Evolutionary conservation across 2,888 invertebrate genomes (phyloP).

Genomic region (Trichopoda pennipes): DNA sequence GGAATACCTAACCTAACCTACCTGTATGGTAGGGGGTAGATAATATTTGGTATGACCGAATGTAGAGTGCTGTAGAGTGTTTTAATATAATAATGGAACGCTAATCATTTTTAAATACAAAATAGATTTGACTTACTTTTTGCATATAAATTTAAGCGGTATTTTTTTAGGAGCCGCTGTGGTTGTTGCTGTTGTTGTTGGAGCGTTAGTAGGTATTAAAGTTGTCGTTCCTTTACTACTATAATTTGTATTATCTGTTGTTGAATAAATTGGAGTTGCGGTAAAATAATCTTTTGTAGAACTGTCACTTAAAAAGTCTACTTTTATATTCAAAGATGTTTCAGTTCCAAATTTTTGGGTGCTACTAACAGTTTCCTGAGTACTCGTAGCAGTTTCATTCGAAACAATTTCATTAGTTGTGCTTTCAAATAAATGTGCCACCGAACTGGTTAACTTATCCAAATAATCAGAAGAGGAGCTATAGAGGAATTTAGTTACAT

Average conservation of each 20-base stretch:
- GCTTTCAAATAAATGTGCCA: conserved; percentile 18
- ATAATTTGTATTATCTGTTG: not conserved
- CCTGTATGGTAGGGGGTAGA: too few species aligned
- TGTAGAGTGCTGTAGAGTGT: too few species aligned
- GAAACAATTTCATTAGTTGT: conserved; percentile 5
- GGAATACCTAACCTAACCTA: too few species aligned
- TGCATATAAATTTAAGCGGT: conserved; percentile 75
- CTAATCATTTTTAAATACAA: too few species aligned
- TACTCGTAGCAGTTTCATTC: not conserved
- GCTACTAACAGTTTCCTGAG: not conserved
- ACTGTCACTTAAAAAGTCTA: conserved; percentile 6
- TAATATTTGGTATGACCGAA: too few species aligned
- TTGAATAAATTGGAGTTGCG: not conserved
- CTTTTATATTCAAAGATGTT: conserved; percentile 22
- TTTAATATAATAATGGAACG: too few species aligned
- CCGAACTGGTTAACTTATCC: conserved; percentile 38
- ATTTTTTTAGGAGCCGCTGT: conserved; percentile 40
- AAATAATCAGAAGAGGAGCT: conserved; percentile 29
- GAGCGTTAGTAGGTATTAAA: conserved; percentile 28
- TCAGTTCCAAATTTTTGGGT: not conserved
- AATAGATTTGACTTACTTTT: conserved; percentile 71
- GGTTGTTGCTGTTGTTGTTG: not conserved
- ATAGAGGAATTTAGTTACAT: conserved; percentile 32
- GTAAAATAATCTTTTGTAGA: conserved; percentile 2
- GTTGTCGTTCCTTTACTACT: conserved; percentile 13